These are phyloP conservation scores for Turritopsis rubra DNA, from an alignment of 30 jellyfish, hydroid and myxozoan genomes.

Conservation along the genomic window DNA sequence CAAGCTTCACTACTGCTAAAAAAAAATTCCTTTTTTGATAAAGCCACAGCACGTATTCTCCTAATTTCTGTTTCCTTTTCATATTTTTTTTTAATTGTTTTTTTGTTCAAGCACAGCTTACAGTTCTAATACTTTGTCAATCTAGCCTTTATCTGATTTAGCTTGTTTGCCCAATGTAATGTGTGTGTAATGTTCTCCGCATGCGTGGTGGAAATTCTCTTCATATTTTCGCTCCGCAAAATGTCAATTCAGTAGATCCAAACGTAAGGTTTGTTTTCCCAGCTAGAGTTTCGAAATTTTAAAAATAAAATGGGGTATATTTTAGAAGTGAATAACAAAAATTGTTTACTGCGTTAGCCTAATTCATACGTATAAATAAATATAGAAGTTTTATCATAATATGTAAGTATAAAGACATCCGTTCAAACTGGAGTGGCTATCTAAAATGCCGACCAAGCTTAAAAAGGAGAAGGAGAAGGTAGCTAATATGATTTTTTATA, in stretches of 20 bases:
- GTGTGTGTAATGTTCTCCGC: neutral
- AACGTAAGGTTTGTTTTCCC: neutral
- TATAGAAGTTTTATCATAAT: neutral
- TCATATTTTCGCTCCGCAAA: neutral
- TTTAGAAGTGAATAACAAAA: neutral
- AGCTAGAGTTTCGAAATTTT: neutral
- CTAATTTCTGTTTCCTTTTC: too few species aligned
- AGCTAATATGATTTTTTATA: neutral
- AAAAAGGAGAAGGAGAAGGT: conserved; percentile 87
- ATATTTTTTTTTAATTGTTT: too few species aligned
- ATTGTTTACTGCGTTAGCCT: neutral
- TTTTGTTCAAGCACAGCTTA: too few species aligned
- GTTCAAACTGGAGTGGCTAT: conserved; percentile 38
- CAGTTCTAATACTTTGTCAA: too few species aligned
- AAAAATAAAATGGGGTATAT: neutral
- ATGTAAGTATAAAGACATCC: neutral
- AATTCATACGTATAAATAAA: too few species aligned
- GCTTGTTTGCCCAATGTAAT: neutral
- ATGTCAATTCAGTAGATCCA: neutral
- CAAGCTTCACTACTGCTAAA: too few species aligned
- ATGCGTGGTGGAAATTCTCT: too few species aligned
- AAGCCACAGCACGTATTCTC: too few species aligned
- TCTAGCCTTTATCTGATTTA: neutral
- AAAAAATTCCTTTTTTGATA: too few species aligned
- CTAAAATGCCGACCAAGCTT: conserved; percentile 82